Evolutionary conservation across 2,113 vertebrate genomes (phyloP).

Genomic region (Perca schrenkii): DNA sequence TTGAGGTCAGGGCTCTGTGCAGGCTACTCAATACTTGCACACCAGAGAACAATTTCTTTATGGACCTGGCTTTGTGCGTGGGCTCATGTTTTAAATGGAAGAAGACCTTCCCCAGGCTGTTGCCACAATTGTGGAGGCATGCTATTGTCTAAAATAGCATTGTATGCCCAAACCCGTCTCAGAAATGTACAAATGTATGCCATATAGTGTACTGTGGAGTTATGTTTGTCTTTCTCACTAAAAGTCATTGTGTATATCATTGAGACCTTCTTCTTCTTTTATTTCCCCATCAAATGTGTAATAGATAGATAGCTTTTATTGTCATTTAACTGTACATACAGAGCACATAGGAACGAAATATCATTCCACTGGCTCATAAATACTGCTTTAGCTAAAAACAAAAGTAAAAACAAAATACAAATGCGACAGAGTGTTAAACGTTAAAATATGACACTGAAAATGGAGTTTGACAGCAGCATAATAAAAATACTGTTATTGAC

Average conservation of each 20-base stretch:
- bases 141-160: not conserved
- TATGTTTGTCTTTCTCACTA: not conserved
- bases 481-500: too few species aligned
- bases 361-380: too few species aligned
- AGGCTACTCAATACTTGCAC: not conserved
- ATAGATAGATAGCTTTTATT: too few species aligned
- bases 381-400: too few species aligned
- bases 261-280: not conserved
- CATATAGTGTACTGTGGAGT: too few species aligned
- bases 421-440: too few species aligned
- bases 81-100: not conserved
- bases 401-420: too few species aligned
- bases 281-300: not conserved
- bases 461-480: too few species aligned
- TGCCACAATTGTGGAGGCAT: not conserved
- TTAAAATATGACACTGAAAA: too few species aligned
- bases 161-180: too few species aligned
- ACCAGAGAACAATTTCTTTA: not conserved
- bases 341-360: too few species aligned
- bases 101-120: not conserved
- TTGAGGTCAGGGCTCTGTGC: not conserved
- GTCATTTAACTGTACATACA: too few species aligned
- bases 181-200: not conserved
- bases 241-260: not conserved
- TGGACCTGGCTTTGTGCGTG: not conserved